Percentiles rank a stretch among this genome's conserved stretches.
These are phyloP conservation scores for Phalacrocorax brasilianus DNA, from an alignment of 2,113 vertebrate genomes.

Conservation along the genomic window DNA sequence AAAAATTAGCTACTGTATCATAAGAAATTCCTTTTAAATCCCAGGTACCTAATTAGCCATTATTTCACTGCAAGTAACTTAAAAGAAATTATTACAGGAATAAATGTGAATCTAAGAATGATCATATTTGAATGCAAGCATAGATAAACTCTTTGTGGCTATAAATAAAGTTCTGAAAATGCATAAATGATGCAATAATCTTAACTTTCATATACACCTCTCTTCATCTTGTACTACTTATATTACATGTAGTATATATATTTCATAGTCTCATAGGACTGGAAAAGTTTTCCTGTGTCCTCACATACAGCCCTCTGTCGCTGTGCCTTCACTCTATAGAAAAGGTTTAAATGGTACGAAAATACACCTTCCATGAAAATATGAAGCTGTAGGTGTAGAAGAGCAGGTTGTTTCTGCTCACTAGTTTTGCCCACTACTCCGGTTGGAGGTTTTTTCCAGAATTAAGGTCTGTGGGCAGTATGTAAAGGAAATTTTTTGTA, in stretches of 20 bases:
- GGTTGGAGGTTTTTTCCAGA: neutral
- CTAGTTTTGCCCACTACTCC: neutral
- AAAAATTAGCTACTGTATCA: neutral
- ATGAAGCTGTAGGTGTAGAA: neutral
- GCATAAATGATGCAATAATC: neutral
- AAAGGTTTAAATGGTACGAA: neutral
- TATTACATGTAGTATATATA: neutral
- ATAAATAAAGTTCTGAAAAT: neutral
- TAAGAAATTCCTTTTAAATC: neutral
- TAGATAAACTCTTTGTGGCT: neutral
- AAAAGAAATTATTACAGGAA: neutral
- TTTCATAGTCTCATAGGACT: neutral
- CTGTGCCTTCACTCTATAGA: neutral
- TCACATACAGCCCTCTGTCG: neutral
- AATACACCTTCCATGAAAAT: neutral
- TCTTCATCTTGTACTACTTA: neutral
- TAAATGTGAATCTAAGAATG: neutral
- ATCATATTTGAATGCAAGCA: neutral
- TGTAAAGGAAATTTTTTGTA: neutral
- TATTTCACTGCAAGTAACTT: neutral
- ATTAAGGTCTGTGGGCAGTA: neutral
- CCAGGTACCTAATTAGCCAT: neutral
- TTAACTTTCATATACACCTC: neutral
- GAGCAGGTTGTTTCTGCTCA: neutral
- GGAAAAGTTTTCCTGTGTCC: neutral